These are phyloP conservation scores for Hydropsyche betteni DNA, from an alignment of 2,888 invertebrate genomes.

Conservation along the genomic window DNA sequence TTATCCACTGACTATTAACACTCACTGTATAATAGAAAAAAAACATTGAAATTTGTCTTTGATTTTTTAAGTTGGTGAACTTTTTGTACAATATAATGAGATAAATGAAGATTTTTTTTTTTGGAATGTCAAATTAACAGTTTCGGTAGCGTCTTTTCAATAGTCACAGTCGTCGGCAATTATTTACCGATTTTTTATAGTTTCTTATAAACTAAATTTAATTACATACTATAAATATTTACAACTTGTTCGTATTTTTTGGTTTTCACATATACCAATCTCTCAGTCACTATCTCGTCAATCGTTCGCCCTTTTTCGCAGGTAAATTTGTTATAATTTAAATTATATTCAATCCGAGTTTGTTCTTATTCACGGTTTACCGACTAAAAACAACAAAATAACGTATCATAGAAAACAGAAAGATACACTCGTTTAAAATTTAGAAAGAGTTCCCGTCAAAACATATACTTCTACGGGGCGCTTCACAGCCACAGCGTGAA, in stretches of 20 bases:
- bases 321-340: constrained; percentile 54
- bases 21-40: constrained; percentile 61
- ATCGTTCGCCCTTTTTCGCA: constrained; percentile 57
- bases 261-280: constrained; percentile 65
- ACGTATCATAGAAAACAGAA: constrained; percentile 39
- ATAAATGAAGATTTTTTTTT: constrained; percentile 31
- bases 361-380: constrained; percentile 46
- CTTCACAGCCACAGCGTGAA: neutral
- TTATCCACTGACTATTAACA: constrained; percentile 70
- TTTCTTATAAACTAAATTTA: constrained; percentile 56
- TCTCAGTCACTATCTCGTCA: constrained; percentile 57
- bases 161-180: constrained; percentile 60
- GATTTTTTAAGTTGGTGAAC: constrained; percentile 67
- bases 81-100: constrained; percentile 64
- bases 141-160: constrained; percentile 53
- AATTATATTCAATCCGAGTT: constrained; percentile 41
- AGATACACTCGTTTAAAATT: constrained; percentile 3
- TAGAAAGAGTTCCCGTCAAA: neutral
- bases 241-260: constrained; percentile 68
- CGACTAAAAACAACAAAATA: constrained; percentile 50
- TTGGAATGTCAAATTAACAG: constrained; percentile 36
- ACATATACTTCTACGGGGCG: neutral
- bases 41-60: constrained; percentile 63
- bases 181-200: constrained; percentile 26
- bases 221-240: constrained; percentile 65